Evolutionary conservation across 1,140 invertebrate species (phyloP).

Genomic region (Scylla paramamosain): DNA sequence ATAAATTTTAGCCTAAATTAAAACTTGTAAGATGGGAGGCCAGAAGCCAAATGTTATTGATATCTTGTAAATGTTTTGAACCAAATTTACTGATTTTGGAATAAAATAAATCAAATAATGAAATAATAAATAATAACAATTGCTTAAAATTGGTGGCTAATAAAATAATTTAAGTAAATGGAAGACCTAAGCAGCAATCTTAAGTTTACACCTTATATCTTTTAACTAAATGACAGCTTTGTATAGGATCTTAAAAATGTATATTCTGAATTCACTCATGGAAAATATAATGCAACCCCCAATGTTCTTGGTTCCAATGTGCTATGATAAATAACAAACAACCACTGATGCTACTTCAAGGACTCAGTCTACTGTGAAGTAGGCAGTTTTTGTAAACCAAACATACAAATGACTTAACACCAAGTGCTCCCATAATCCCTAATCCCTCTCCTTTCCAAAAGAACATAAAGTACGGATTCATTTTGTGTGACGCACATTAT

Average conservation of each 20-base stretch:
- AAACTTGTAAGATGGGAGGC: too few species aligned
- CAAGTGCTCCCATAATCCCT: too few species aligned
- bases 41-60: too few species aligned
- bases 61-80: too few species aligned
- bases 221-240: neutral
- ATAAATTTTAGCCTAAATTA: too few species aligned
- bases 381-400: neutral
- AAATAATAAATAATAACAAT: too few species aligned
- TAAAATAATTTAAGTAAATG: too few species aligned
- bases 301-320: neutral
- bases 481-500: neutral
- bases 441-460: neutral
- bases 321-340: neutral
- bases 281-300: neutral
- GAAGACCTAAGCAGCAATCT: neutral
- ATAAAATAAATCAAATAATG: too few species aligned
- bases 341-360: neutral
- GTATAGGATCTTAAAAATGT: neutral
- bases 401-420: neutral
- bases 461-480: neutral
- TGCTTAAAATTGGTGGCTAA: too few species aligned
- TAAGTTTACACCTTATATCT: neutral
- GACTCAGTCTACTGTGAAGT: neutral
- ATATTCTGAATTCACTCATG: neutral
- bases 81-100: too few species aligned